Percentiles rank a stretch among this genome's conserved stretches.
phyloP scores from a whole-genome alignment of 2,888 invertebrate species.

The Aplocera efformata region DNA sequence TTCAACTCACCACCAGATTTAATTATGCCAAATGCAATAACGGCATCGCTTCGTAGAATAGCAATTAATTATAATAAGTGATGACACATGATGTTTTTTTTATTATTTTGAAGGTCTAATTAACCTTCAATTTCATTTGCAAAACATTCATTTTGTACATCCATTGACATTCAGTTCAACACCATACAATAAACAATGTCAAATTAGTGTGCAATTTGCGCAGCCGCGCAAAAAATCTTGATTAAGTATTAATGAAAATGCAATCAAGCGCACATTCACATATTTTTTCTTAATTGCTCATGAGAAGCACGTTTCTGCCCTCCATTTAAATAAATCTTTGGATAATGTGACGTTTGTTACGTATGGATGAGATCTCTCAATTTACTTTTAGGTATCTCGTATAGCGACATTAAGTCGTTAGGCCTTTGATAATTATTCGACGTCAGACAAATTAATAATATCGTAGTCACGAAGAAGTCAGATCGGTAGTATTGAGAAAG shows the following conservation, averaged over 20 bases:
- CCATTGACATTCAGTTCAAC: conserved; percentile 15
- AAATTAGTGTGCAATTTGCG: conserved; percentile 39
- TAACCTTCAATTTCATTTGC: not conserved
- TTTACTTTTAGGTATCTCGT: conserved; percentile 38
- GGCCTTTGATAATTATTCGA: conserved; percentile 23
- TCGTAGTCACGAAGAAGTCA: too few relatives aligned
- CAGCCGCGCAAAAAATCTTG: conserved; percentile 31
- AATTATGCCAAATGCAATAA: too few relatives aligned
- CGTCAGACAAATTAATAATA: not conserved
- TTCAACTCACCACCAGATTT: too few relatives aligned
- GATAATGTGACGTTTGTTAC: conserved; percentile 45
- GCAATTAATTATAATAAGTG: too few relatives aligned
- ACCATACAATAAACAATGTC: conserved; percentile 24
- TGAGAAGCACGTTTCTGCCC: conserved; percentile 33
- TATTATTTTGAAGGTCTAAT: not conserved
- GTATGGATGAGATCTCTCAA: conserved; percentile 44
- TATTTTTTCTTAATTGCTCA: conserved; percentile 42
- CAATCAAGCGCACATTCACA: conserved; percentile 47
- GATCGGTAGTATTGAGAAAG: too few relatives aligned
- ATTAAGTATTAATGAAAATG: conserved; percentile 49
- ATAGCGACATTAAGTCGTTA: conserved; percentile 29
- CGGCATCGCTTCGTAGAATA: too few relatives aligned
- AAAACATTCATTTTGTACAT: conserved; percentile 7
- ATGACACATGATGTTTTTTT: too few relatives aligned
- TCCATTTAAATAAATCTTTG: conserved; percentile 50